Evolutionary conservation across 2,888 invertebrate species (phyloP).

Genomic region (Eupithecia exiguata): DNA sequence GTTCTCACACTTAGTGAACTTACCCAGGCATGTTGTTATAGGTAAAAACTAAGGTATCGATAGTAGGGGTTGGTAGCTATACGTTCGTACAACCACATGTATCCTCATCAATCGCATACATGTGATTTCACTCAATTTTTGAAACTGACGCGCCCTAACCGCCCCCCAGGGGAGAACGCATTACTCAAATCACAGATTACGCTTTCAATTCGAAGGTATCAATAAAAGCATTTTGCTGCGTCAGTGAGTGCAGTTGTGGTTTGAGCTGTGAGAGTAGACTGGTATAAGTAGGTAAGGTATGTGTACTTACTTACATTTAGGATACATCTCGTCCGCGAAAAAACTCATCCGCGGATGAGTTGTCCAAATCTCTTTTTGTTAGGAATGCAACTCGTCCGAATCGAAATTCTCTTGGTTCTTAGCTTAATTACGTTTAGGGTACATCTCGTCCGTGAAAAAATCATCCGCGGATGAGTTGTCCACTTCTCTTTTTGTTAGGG

Average conservation of each 20-base stretch:
- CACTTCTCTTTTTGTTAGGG: no score
- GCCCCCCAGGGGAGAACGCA: constrained; percentile 60
- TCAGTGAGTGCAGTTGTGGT: constrained; percentile 35
- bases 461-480: no score
- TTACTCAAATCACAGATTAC: constrained; percentile 74
- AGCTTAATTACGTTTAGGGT: no score
- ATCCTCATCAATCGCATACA: constrained; percentile 76
- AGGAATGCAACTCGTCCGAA: no score
- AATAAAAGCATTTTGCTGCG: constrained; percentile 46
- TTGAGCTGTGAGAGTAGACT: neutral
- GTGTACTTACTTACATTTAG: no score
- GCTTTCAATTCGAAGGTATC: constrained; percentile 52
- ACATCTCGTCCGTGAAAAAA: no score
- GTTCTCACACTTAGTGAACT: no score
- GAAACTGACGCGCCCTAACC: constrained; percentile 78
- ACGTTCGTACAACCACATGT: constrained; percentile 45
- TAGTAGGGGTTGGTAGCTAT: neutral
- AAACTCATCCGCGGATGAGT: no score
- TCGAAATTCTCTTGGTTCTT: no score
- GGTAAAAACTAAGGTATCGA: neutral
- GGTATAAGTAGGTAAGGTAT: neutral
- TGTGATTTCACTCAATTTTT: constrained; percentile 83
- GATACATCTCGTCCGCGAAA: no score
- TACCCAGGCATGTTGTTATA: neutral
- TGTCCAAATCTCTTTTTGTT: no score